Conservation (phyloP, 2,797 vertebrate species). For the Chloroceryle inda region DNA sequence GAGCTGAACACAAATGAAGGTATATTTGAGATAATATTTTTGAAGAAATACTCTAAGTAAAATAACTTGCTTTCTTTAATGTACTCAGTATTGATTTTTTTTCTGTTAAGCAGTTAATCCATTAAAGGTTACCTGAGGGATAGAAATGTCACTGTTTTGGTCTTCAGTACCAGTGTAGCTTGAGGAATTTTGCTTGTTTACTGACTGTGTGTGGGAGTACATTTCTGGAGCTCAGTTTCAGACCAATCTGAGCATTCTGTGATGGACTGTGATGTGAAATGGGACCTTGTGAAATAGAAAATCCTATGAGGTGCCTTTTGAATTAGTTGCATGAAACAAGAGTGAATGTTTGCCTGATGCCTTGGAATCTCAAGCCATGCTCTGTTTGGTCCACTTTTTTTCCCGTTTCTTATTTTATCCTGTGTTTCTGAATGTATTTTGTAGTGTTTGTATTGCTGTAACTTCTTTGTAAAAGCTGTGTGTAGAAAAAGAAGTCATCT, state of each 20-base stretch:
- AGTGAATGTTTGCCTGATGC: neutral
- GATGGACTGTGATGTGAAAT: neutral
- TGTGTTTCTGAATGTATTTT: neutral
- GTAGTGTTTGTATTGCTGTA: neutral
- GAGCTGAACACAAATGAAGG: neutral
- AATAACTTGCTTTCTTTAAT: neutral
- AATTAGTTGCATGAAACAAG: neutral
- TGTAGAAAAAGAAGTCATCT: neutral
- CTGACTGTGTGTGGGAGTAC: rapidly evolving
- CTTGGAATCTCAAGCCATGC: rapidly evolving
- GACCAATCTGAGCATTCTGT: neutral
- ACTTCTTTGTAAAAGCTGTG: neutral
- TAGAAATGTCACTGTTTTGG: neutral
- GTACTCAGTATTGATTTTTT: neutral
- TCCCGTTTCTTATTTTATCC: neutral
- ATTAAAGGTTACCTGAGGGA: neutral
- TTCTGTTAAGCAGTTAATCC: neutral
- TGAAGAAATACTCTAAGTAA: neutral
- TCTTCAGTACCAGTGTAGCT: neutral
- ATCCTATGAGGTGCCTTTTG: neutral
- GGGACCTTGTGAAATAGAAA: neutral
- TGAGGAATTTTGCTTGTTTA: neutral
- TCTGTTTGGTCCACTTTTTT: neutral
- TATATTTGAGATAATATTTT: neutral
- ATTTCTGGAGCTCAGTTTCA: neutral